Base-by-base conservation (phyloP, 2,888 invertebrate genomes). In the Syrphus vitripennis region DNA sequence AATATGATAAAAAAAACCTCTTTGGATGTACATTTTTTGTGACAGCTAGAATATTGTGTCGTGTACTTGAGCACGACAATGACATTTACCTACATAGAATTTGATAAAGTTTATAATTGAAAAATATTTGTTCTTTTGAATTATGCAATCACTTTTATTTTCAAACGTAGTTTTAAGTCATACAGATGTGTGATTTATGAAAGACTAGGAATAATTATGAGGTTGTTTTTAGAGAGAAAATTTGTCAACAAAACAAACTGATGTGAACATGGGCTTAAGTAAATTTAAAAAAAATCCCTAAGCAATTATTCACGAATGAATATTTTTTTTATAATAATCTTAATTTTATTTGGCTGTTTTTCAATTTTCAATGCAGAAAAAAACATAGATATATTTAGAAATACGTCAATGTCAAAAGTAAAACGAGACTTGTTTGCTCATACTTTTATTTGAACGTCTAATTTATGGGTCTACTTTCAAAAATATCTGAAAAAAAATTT, bases 71-170 rank as follows among this genome's bases (percentile, higher is more conserved):
- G 37, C 59, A 59, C 59, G 59, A 59, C 14, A 34, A 1, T 48
- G 76, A 57, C 67, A 57, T 26, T 67, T 59, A 48, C 34, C 45
- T 57, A 67, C 37, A 2, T 53, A n/a, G 1, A 48, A 19, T 50
- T 50, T 2, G 5, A 50, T 26, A n/a, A 26, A 14, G 4, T 50
- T 50, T 50, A 12, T 5, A 48, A 48, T 1, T 48, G 19, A 48
- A 14, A 14, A 50, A 24, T 50, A 50, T 50, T 40, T 50, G 5
- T 50, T 24, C 14, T 24, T 50, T 24, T 24, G 7, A 26, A 50
- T 50, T 50, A 50, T 50, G 24, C 50, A 50, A 26, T 24, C 50
- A 50, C 50, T 50, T 50, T 50, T 50, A 14, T 50, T 50, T 50
- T 50, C 50, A 50, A 26, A 26, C 48, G 48, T 21, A 48, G 21